A percentile compares a stretch with the other conserved stretches of the same genome.
phyloP scores from a whole-genome alignment of 53 echinoderm and acorn worm genomes.

The Apostichopus leukothele region DNA sequence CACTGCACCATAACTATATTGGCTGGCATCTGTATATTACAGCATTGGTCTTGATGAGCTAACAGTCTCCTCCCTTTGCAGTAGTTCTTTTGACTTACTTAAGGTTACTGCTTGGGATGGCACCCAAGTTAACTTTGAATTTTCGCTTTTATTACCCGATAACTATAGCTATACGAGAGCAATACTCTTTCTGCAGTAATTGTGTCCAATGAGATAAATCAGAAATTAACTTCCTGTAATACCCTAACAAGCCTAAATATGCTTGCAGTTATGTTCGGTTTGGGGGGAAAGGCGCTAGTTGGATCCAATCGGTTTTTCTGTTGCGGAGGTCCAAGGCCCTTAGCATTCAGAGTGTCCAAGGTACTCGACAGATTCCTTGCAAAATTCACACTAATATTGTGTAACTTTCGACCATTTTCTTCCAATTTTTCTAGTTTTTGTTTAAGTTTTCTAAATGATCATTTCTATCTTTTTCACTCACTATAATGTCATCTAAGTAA shows the following conservation, averaged over 20 bases:
- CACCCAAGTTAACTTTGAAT: slow-evolving; percentile 50
- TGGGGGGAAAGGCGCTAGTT: slow-evolving; percentile 49
- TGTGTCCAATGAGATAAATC: slow-evolving; percentile 40
- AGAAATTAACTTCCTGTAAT: slow-evolving; percentile 56
- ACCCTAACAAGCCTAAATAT: slow-evolving; percentile 52
- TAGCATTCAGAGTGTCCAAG: slow-evolving; percentile 57
- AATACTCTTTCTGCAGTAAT: slow-evolving; percentile 44
- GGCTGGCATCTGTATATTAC: slow-evolving; percentile 4
- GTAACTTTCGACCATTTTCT: slow-evolving; percentile 54
- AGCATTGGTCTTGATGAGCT: not conserved
- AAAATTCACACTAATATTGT: slow-evolving; percentile 55
- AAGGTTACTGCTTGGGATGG: slow-evolving; percentile 28
- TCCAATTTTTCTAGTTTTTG: slow-evolving; percentile 48
- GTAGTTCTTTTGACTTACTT: slow-evolving; percentile 30
- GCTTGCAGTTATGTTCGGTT: slow-evolving; percentile 57
- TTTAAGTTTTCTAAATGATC: slow-evolving; percentile 65
- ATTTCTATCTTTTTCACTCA: slow-evolving; percentile 55
- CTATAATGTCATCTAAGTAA: slow-evolving; percentile 72
- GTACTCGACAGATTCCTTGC: slow-evolving; percentile 55
- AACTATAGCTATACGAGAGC: not conserved
- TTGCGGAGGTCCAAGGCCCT: slow-evolving; percentile 50
- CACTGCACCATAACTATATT: not conserved
- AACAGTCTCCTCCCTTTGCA: slow-evolving; percentile 11
- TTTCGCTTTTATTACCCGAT: not conserved
- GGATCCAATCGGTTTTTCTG: slow-evolving; percentile 55